Base-by-base conservation (phyloP, 2,888 invertebrate species). In the Cerceris ruficornis region DNA sequence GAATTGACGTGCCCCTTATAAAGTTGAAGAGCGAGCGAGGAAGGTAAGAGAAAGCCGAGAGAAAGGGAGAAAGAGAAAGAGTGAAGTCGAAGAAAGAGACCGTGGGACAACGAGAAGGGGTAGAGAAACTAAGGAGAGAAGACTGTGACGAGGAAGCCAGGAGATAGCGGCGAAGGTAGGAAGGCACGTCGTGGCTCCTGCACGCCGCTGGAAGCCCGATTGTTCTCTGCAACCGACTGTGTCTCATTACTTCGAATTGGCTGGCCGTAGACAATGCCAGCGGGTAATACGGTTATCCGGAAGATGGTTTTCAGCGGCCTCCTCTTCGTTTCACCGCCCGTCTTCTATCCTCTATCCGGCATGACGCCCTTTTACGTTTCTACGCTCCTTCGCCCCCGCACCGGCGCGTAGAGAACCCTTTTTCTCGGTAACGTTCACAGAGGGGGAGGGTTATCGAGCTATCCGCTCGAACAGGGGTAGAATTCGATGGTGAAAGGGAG, bases 221-320 rank as follows among this genome's bases (percentile, higher is more conserved):
- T 91, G 91, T 91, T 91, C 91, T 90, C 85, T 84, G 88, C 88
- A 88, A 89, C 88, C 88, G 88, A 88, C 87, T 90, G 88, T 90
- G 89, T 89, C 91, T 90, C 91, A 90, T 91, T 91, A 91, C 91
- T 91, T 91, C 90, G 88, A 88, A 91, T 91, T 90, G 90, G 90
- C 88, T 90, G 89, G 86, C 85, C 87, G 85, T 88, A 91, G 90
- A 91, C 91, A 91, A 91, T 91, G 87, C 87, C 86, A 76, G 65
- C 82, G 82, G 86, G 88, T 91, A 91, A 91, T 91, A 87, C 89
- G 88, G 88, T 91, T 89, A 91, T 90, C 88, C 88, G 85, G 82
- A 85, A 85, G 85, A 86, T 85, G 85, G 82, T 85, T 85, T 85
- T 85, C 85, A 85, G 69, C 80, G 79, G 85, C 78, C 82, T 83